phyloP scores from a whole-genome alignment of 1,140 invertebrate species.

The Lasioglossum baleicum region DNA sequence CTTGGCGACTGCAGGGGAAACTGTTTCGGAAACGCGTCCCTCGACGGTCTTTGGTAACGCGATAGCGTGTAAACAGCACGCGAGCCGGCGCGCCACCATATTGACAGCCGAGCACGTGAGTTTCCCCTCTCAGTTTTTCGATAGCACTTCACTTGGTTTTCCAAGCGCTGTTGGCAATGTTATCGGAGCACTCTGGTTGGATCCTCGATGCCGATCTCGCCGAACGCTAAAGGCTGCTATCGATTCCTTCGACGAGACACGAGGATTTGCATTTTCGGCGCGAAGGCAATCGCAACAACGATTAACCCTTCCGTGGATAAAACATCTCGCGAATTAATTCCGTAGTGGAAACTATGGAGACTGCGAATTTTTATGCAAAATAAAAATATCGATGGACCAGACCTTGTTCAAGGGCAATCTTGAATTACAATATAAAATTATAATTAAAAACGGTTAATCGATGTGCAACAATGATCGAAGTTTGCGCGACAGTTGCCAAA shows the following conservation, averaged over 20 bases:
- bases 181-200: neutral
- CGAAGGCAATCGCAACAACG: too few relatives aligned
- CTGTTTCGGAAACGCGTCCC: neutral
- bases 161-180: slow-evolving; percentile 49
- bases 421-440: too few relatives aligned
- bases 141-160: slow-evolving; percentile 23
- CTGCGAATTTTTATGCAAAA: too few relatives aligned
- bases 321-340: too few relatives aligned
- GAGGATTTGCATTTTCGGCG: neutral
- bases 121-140: slow-evolving; percentile 24
- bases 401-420: too few relatives aligned
- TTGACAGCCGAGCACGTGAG: slow-evolving; percentile 60
- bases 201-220: neutral
- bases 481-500: neutral
- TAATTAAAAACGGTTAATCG: too few relatives aligned
- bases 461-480: neutral
- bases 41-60: slow-evolving; percentile 11
- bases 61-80: slow-evolving; percentile 55
- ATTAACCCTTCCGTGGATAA: too few relatives aligned
- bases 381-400: too few relatives aligned
- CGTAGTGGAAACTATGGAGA: too few relatives aligned
- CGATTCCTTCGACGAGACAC: neutral
- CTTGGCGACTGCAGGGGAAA: neutral
- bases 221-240: neutral
- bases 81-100: slow-evolving; percentile 55